A percentile compares a stretch with the other conserved stretches of the same genome.
Conservation (phyloP, 1,140 invertebrate species). For the Caenorhabditis briggsae region DNA sequence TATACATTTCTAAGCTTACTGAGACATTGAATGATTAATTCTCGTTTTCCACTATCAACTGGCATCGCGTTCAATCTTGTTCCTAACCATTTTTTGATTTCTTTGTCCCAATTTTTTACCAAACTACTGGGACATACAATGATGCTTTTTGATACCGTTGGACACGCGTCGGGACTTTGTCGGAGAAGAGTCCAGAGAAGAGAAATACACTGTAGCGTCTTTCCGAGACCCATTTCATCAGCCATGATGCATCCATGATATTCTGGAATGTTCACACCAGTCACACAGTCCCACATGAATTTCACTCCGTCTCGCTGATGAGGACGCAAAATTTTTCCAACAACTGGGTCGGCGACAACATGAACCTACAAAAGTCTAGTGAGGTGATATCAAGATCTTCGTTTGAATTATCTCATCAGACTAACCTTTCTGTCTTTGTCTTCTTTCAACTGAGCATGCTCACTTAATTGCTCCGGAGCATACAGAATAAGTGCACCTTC, state of each 20-base stretch:
- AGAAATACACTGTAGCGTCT: conserved; percentile 97
- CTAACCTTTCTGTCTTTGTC: conserved; percentile 78
- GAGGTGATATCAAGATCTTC: too few species aligned
- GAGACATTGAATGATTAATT: conserved; percentile 73
- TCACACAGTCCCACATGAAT: conserved; percentile 99
- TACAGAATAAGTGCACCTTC: conserved; percentile 93
- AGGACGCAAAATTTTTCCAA: conserved; percentile 91
- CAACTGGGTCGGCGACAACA: conserved; percentile 92
- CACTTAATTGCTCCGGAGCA: conserved; percentile 85
- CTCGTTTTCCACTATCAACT: conserved; percentile 74
- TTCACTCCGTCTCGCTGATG: conserved; percentile 99
- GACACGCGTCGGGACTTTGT: conserved; percentile 82
- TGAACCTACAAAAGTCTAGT: conserved; percentile 82
- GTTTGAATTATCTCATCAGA: neutral
- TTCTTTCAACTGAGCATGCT: conserved; percentile 87
- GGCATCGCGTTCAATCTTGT: conserved; percentile 87
- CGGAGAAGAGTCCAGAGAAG: conserved; percentile 82
- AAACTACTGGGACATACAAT: conserved; percentile 49
- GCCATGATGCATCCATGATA: conserved; percentile 79
- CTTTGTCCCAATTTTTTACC: conserved; percentile 95
- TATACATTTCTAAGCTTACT: conserved; percentile 58
- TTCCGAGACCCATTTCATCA: conserved; percentile 84
- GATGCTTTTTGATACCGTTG: conserved; percentile 85
- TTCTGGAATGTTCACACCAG: conserved; percentile 88
- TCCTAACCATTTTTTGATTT: conserved; percentile 95